These are phyloP conservation scores for Illadopsis cleaveri DNA, from an alignment of 2,113 vertebrate species.

Conservation along the genomic window DNA sequence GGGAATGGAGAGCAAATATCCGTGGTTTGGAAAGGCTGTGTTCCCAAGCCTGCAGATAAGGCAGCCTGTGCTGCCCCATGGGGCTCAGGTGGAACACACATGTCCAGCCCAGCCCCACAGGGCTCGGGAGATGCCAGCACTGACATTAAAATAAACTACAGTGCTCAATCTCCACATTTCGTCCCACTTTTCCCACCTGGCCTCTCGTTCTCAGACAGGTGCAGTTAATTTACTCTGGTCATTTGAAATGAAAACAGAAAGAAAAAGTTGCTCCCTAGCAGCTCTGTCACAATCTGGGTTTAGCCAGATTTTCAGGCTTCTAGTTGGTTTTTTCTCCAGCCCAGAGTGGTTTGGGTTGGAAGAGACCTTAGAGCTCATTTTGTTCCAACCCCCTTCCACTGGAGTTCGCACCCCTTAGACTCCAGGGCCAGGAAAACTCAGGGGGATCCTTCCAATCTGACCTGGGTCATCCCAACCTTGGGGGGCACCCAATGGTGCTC, in stretches of 20 bases:
- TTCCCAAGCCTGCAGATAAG: not conserved
- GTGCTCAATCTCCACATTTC: not conserved
- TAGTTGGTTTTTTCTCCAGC: rapidly evolving
- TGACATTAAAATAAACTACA: not conserved
- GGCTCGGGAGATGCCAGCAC: not conserved
- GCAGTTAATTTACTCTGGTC: not conserved
- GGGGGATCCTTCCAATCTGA: not conserved
- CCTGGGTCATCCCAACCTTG: not conserved
- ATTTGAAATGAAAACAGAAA: not conserved
- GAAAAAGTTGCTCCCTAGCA: not conserved
- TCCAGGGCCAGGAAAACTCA: not conserved
- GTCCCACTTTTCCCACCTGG: not conserved
- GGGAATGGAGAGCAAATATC: not conserved
- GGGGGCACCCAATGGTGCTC: not conserved
- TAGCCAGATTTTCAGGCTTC: not conserved
- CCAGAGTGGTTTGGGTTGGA: not conserved
- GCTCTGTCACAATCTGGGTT: not conserved
- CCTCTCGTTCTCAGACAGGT: not conserved
- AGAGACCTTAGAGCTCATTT: not conserved
- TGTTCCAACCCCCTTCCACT: not conserved
- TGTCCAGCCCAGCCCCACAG: not conserved
- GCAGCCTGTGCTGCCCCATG: not conserved
- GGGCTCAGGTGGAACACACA: not conserved
- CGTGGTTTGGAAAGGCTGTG: rapidly evolving
- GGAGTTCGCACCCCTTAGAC: not conserved